Conservation (phyloP, 2,113 vertebrate genomes). For the Eretmochelys imbricata region DNA sequence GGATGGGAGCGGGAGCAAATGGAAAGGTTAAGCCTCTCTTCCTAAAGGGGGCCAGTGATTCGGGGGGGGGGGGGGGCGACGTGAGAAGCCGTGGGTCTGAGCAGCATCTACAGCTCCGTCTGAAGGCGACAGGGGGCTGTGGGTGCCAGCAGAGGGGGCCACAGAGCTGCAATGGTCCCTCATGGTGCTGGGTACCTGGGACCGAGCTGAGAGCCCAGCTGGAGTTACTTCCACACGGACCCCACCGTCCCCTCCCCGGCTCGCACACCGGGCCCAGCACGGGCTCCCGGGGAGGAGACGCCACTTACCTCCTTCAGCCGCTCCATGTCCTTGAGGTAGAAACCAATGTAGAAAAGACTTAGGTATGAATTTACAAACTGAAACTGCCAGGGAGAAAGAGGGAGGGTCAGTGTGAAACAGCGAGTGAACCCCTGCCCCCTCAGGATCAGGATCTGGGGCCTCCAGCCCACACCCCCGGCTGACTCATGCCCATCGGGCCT, state of each 20-base stretch:
- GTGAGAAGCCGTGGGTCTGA: too few relatives aligned
- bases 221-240: not conserved
- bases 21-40: slow-evolving; percentile 46
- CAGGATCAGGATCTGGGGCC: not conserved
- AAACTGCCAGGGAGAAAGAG: slow-evolving; percentile 82
- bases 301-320: slow-evolving; percentile 94
- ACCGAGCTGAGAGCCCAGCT: not conserved
- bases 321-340: slow-evolving; percentile 99
- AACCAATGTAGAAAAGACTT: slow-evolving; percentile 99
- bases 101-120: too few relatives aligned
- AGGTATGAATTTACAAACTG: slow-evolving; percentile 99
- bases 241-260: accelerated
- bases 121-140: not conserved
- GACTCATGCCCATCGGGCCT: not conserved
- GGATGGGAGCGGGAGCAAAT: not conserved
- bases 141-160: not conserved
- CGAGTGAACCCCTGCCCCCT: accelerated
- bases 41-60: not conserved
- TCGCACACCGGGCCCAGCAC: not conserved
- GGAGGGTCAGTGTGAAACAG: not conserved
- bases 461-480: not conserved
- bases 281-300: accelerated
- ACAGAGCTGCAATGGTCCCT: not conserved
- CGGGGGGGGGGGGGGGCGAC: too few relatives aligned
- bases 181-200: not conserved